Evolutionary conservation across 2,113 vertebrate genomes (phyloP).

Genomic region (Myxocyprinus asiaticus): DNA sequence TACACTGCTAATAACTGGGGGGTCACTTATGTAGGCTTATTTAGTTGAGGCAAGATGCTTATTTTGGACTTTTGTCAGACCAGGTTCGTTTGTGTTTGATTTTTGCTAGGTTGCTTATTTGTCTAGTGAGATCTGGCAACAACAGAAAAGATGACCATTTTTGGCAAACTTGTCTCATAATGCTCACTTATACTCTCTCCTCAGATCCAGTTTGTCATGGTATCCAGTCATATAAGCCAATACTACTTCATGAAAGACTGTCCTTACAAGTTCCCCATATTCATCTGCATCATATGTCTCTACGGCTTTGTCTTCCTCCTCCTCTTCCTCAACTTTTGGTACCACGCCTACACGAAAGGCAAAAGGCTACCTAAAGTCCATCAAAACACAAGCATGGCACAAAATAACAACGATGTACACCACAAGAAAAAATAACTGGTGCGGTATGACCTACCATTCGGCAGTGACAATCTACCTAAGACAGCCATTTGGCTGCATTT

Average conservation of each 20-base stretch:
- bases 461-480: constrained; percentile 34
- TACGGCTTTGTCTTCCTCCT: constrained; percentile 89
- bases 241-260: constrained; percentile 93
- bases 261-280: constrained; percentile 88
- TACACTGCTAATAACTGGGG: no score
- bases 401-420: constrained; percentile 68
- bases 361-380: constrained; percentile 86
- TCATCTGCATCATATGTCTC: constrained; percentile 87
- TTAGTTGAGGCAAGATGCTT: no score
- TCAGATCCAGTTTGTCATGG: constrained; percentile 89
- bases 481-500: constrained; percentile 26
- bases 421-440: constrained; percentile 66
- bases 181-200: constrained; percentile 31
- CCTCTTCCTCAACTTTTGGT: constrained; percentile 97
- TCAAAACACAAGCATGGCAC: constrained; percentile 77
- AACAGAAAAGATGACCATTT: no score
- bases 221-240: constrained; percentile 87
- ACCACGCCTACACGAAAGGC: constrained; percentile 93
- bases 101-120: no score
- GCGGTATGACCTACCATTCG: neutral
- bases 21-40: no score
- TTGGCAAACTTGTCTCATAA: no score
- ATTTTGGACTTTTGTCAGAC: no score
- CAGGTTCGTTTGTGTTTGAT: no score
- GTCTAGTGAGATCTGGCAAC: no score